These are phyloP conservation scores for Callosobruchus maculatus DNA, from an alignment of 2,888 invertebrate genomes.

Conservation along the genomic window DNA sequence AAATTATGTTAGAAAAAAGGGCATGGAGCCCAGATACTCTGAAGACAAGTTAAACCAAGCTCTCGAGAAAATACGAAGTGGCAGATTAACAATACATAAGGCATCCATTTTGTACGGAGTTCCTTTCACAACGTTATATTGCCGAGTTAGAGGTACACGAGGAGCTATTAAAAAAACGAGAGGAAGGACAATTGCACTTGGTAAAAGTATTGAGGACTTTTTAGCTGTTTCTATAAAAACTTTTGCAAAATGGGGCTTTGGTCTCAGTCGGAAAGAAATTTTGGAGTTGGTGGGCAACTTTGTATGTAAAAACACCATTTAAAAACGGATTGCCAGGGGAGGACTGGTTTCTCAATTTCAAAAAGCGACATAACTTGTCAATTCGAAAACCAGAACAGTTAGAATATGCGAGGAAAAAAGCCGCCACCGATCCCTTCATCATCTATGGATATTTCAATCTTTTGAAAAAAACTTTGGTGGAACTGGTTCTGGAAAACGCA, in stretches of 20 bases:
- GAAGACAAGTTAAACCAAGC: too few relatives aligned
- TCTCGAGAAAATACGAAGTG: too few relatives aligned
- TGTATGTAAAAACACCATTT: conserved; percentile 3
- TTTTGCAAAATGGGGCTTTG: conserved; percentile 3
- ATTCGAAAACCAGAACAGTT: conserved; percentile 1
- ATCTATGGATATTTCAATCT: conserved; percentile 2
- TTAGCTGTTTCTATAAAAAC: neutral
- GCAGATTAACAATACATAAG: too few relatives aligned
- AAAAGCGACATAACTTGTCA: conserved; percentile 1
- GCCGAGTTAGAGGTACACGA: neutral
- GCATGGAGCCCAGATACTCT: too few relatives aligned
- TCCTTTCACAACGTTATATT: neutral
- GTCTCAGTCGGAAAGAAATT: conserved; percentile 1
- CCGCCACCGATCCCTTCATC: neutral
- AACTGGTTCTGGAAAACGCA: neutral
- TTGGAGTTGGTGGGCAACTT: neutral
- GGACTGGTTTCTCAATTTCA: conserved; percentile 3
- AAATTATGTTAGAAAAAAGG: too few relatives aligned
- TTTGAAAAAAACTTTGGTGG: neutral
- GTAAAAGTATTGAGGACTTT: neutral
- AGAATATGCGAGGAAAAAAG: conserved; percentile 1
- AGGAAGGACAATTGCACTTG: neutral
- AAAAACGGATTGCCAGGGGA: conserved; percentile 4
- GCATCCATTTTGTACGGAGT: neutral
- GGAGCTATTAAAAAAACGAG: neutral